A percentile compares a stretch with the other conserved stretches of the same genome.
Evolutionary conservation across 2,113 vertebrate genomes (phyloP).

Genomic region (Chamaetylas fuelleborni): DNA sequence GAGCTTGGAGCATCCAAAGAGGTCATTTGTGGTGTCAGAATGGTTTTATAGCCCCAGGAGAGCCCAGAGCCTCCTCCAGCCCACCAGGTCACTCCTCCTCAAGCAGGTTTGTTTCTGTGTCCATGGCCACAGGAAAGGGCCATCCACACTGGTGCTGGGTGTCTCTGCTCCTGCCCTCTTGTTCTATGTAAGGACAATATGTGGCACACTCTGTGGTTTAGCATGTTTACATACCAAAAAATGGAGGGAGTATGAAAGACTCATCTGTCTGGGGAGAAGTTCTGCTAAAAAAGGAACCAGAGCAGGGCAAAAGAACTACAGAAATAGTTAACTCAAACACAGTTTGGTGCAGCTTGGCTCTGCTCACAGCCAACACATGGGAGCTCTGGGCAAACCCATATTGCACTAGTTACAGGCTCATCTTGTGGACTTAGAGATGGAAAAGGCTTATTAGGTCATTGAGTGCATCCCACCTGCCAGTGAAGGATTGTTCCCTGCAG

Average conservation of each 20-base stretch:
- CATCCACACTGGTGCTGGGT: not conserved
- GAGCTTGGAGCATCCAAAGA: not conserved
- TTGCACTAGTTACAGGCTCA: constrained; percentile 24
- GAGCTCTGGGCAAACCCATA: constrained; percentile 10
- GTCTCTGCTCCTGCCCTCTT: not conserved
- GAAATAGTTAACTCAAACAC: constrained; percentile 13
- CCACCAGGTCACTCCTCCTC: not conserved
- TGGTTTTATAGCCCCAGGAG: not conserved
- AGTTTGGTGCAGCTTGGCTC: constrained; percentile 19
- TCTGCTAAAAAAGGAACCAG: not conserved
- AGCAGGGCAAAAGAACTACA: not conserved
- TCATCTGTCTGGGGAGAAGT: not conserved
- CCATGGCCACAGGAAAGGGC: not conserved
- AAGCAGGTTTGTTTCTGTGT: accelerated
- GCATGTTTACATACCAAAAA: not conserved
- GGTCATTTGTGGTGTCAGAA: not conserved
- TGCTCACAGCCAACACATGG: not conserved
- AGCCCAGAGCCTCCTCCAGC: not conserved
- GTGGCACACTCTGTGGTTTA: not conserved
- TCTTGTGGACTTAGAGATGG: not conserved
- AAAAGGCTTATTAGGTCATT: constrained; percentile 44
- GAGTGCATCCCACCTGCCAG: constrained; percentile 52
- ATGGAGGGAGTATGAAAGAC: not conserved
- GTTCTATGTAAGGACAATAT: not conserved
- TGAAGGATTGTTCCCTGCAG: constrained; percentile 55